Evolutionary conservation across 92 coral and sea anemone species (phyloP).

Genomic region (Heteractis magnifica): DNA sequence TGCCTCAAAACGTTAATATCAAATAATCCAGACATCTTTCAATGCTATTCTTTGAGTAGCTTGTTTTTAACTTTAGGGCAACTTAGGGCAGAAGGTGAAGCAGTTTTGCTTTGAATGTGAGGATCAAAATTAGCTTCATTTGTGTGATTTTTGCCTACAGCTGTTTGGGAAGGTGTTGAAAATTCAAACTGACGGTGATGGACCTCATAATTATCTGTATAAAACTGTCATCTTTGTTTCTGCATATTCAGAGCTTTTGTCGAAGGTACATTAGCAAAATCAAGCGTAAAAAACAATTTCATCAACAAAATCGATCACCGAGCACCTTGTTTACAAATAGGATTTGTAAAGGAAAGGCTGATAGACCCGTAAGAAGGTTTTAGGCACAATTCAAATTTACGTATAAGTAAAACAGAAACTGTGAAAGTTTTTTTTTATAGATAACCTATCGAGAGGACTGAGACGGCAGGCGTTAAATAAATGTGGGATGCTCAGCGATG

Average conservation of each 20-base stretch:
- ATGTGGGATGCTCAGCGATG: background rate
- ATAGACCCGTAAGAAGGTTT: no score
- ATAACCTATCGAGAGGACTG: background rate
- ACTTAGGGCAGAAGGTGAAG: no score
- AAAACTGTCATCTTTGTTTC: background rate
- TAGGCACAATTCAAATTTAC: no score
- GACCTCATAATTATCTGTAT: background rate
- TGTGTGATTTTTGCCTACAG: background rate
- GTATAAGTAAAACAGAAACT: background rate
- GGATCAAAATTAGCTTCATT: background rate
- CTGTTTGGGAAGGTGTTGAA: background rate
- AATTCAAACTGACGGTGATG: background rate
- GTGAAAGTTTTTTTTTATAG: background rate
- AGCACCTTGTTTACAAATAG: no score
- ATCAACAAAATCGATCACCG: no score
- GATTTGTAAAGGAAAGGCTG: no score
- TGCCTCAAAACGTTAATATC: no score
- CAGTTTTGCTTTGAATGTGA: no score
- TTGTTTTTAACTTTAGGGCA: no score
- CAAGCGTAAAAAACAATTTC: background rate
- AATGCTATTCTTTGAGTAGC: no score
- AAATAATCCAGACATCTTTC: no score
- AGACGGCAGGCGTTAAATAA: background rate
- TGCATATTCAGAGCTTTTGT: background rate
- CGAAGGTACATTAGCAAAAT: background rate